Percentiles rank a stretch among this genome's conserved stretches.
phyloP scores from a whole-genome alignment of 2,113 vertebrate genomes.

The Nibea albiflora region DNA sequence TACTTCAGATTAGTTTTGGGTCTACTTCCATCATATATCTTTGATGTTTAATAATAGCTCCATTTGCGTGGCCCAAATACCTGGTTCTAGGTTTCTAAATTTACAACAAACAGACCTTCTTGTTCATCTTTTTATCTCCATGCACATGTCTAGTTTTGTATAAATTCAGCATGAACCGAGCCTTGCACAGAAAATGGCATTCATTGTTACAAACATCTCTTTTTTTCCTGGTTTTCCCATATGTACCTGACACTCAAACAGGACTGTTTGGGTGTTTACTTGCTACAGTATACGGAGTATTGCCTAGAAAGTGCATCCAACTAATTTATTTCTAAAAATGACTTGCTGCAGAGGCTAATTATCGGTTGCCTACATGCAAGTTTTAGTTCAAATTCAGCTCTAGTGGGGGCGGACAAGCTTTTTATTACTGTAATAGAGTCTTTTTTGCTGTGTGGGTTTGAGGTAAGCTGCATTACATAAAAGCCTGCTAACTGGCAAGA shows the following conservation, averaged over 20 bases:
- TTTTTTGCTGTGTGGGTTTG: constrained; percentile 34
- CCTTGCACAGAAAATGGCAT: not conserved
- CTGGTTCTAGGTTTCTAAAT: not conserved
- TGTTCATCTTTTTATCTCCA: not conserved
- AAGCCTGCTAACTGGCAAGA: constrained; percentile 43
- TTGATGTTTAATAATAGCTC: not conserved
- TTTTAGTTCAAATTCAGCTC: not conserved
- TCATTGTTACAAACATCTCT: not conserved
- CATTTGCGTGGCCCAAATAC: not conserved
- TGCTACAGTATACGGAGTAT: not conserved
- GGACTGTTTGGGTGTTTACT: not conserved
- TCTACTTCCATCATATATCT: not conserved
- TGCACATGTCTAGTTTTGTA: not conserved
- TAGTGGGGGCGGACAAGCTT: constrained; percentile 24
- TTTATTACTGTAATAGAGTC: constrained; percentile 30
- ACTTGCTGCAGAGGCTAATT: not conserved
- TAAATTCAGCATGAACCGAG: not conserved
- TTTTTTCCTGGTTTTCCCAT: not conserved
- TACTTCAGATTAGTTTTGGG: not conserved
- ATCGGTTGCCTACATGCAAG: not conserved
- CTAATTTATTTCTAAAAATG: not conserved
- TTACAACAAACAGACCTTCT: not conserved
- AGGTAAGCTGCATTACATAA: constrained; percentile 63
- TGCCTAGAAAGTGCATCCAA: not conserved
- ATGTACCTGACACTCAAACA: not conserved